Base-by-base conservation (phyloP, 2,797 vertebrate species). In the Liparis tanakae region DNA sequence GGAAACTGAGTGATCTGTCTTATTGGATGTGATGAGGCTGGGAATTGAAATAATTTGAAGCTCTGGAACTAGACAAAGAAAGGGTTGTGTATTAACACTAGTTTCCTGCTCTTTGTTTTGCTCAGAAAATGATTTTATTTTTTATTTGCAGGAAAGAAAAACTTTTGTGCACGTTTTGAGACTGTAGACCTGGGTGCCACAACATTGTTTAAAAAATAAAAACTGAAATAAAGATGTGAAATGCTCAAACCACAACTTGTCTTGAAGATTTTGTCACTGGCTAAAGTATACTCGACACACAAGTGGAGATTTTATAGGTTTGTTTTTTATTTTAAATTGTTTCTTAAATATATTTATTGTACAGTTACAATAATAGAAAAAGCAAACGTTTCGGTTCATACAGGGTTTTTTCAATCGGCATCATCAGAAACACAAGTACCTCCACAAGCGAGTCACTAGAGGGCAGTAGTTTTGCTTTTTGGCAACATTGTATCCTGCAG, bases 111-210 rank as follows among this genome's bases (percentile, higher is more conserved):
- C 92, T 93, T 93, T 93, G 88, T 88, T 94, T 93, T 93, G 90
- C 90, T 92, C 81, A 80, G 85, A 90, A 88, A 58, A 87, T 85
- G 85, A 89, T 92, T 91, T 91, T 89, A 84, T 87, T 90, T 90
- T 92, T 93, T 92, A 90, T 94, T 94, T 93, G 90, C 93, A 92
- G 90, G 91, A 92, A 88, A 91, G 68, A 74, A 69, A 71, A 86
- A 82, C 82, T 81, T 90, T 90, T 94, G 91, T 94, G 93, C 94
- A 94, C 92, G 89, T 93, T 93, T 93, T 92, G 91, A 93, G 89
- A 93, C 91, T 93, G 93, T 93, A 92, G 92, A 93, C 84, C 89
- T 91, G 90, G 90, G 92, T 94, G 92, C 92, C 93, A 94, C 92
- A 89, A 89, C 84, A 87, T 92, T 93, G 91, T 93, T 92, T 78